Percentiles rank a stretch among this genome's conserved stretches.
These are phyloP conservation scores for Acrossocheilus fasciatus DNA, from an alignment of 2,797 vertebrate species.

Conservation along the genomic window DNA sequence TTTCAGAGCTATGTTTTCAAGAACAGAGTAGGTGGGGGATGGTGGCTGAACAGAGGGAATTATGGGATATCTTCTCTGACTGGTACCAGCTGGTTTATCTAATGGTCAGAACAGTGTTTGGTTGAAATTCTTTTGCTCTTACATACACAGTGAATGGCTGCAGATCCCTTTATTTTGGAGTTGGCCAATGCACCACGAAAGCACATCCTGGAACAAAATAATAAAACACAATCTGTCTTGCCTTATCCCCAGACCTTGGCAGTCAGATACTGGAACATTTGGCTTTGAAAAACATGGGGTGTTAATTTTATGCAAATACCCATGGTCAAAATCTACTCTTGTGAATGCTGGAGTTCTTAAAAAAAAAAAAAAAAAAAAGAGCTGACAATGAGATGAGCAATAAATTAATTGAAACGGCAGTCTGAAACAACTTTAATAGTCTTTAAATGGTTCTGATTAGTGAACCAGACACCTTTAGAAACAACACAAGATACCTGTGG, in stretches of 20 bases:
- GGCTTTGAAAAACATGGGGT: slow-evolving; percentile 38
- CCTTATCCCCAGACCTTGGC: slow-evolving; percentile 56
- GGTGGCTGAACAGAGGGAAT: slow-evolving; percentile 44
- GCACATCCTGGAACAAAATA: slow-evolving; percentile 44
- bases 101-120: slow-evolving; percentile 25
- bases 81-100: slow-evolving; percentile 64
- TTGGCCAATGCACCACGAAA: slow-evolving; percentile 28
- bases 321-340: slow-evolving; percentile 47
- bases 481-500: neutral
- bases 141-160: slow-evolving; percentile 23
- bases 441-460: neutral
- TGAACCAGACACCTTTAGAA: neutral
- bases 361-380: neutral
- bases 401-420: neutral
- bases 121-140: slow-evolving; percentile 24
- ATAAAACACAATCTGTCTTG: slow-evolving; percentile 52
- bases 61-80: slow-evolving; percentile 65
- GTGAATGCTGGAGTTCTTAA: neutral
- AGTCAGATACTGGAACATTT: slow-evolving; percentile 48
- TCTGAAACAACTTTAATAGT: neutral
- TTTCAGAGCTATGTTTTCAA: slow-evolving; percentile 33
- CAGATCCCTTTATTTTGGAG: neutral
- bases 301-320: slow-evolving; percentile 51
- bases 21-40: slow-evolving; percentile 37
- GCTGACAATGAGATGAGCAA: slow-evolving; percentile 11